phyloP scores from a whole-genome alignment of 2,888 invertebrate genomes.

The Auanema freiburgensis region DNA sequence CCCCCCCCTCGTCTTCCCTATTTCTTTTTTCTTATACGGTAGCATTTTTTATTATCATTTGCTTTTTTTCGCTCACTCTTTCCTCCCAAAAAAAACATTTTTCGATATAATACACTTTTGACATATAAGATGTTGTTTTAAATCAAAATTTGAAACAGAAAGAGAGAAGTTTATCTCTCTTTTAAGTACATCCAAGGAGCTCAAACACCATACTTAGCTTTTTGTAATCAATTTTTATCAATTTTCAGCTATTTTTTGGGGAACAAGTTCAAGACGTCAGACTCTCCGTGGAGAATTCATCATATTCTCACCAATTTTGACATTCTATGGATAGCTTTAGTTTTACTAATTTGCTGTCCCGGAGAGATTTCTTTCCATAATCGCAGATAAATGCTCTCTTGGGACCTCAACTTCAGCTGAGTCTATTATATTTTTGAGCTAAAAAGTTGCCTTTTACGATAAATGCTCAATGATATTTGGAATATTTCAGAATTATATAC shows the following conservation, averaged over 20 bases:
- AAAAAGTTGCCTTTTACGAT: background rate
- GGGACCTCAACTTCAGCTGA: constrained; percentile 2
- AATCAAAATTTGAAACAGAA: constrained; percentile 1
- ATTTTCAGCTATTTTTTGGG: no score
- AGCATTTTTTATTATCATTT: constrained; percentile 1
- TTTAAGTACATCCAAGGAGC: no score
- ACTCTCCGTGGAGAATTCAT: no score
- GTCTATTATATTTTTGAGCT: background rate
- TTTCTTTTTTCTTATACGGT: background rate
- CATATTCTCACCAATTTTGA: no score
- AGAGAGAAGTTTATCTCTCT: background rate
- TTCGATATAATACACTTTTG: background rate
- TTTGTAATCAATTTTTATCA: no score
- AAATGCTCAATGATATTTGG: background rate
- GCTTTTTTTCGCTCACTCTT: background rate
- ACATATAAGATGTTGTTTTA: background rate
- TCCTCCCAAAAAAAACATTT: no score
- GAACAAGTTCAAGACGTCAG: no score
- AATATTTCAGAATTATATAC: background rate
- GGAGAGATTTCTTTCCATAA: constrained; percentile 26
- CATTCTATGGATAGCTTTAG: no score
- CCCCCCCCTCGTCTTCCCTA: background rate
- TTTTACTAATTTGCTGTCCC: constrained; percentile 1
- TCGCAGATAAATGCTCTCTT: constrained; percentile 21
- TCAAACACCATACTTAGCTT: no score